Percentiles rank a stretch among this genome's conserved stretches.
These are phyloP conservation scores for Batillaria attramentaria DNA, from an alignment of 1,140 invertebrate genomes.

Conservation along the genomic window DNA sequence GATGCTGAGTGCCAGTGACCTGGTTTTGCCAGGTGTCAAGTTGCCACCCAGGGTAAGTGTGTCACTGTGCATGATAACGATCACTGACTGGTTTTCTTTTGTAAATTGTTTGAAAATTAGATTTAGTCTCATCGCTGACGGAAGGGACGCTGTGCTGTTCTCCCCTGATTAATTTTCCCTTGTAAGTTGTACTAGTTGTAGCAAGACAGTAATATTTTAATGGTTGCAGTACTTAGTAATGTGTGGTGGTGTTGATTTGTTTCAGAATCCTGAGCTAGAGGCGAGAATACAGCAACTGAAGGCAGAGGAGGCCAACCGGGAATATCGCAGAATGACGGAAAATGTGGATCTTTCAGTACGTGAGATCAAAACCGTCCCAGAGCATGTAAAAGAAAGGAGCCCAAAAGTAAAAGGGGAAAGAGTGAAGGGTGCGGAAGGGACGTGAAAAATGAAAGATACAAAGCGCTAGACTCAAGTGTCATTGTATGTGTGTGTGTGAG, in stretches of 20 bases:
- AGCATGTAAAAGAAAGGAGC: too few species aligned
- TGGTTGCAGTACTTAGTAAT: neutral
- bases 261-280: constrained; percentile 66
- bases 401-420: too few species aligned
- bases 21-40: constrained; percentile 49
- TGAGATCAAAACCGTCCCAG: too few species aligned
- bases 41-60: constrained; percentile 55
- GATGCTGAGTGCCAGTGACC: constrained; percentile 53
- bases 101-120: too few species aligned
- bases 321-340: constrained; percentile 63
- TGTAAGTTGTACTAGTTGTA: neutral
- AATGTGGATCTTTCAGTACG: constrained; percentile 54
- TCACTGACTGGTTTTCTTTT: too few species aligned
- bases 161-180: neutral
- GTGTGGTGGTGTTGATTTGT: constrained; percentile 27
- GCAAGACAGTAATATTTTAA: neutral
- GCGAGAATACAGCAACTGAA: constrained; percentile 62
- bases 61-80: too few species aligned
- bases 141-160: too few species aligned
- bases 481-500: too few species aligned
- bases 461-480: too few species aligned
- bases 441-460: too few species aligned
- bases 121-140: too few species aligned
- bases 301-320: constrained; percentile 58
- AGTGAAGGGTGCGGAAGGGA: too few species aligned